Base-by-base conservation (phyloP, 2,888 invertebrate genomes). In the Formica aserva region DNA sequence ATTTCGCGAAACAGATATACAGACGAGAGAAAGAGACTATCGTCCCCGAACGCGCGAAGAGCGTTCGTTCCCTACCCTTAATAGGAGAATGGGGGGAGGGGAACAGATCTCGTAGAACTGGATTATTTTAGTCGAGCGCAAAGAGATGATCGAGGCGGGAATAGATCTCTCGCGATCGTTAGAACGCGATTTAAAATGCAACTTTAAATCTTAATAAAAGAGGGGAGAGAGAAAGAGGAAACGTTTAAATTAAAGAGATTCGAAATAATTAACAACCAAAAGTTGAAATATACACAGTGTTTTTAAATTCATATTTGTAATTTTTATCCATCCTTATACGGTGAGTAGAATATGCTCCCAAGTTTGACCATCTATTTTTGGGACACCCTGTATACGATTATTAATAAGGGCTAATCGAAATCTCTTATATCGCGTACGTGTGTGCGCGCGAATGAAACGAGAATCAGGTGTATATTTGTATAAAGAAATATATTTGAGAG, bases 1-100 rank as follows among this genome's bases (percentile, higher is more conserved):
- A 92, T 92, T 92, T 92, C 90, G 91, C 91, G 92, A 90, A 92
- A 92, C 93, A 89, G 91, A 92, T 88, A 91, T 88, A 91, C 90
- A 90, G 91, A 78, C 63, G 38, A 29, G 52, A 52, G 48, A 8
- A 8, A 35, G 62, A 63, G 67, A 75, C 76, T 45, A 41, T 76
- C 81, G 22, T 77, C 77, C 62, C 71, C 41, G 57, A 45, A 45
- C 72, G 72, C 32, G 32, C 32, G 72, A 78, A 71, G 78, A 78
- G 72, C 57, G 72, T 32, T 41, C 69, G 29, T 32, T 32, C 13
- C 72, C 78, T 76, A 32, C 52, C 69, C 48, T 52, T 76, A 76
- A 67, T 67, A 35, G 45, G 45, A 35, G 76, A 5, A 5, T 5
- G 32, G 32, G 32, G 5, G 32, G 32, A 32, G 66, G 18, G 66